Evolutionary conservation across 1,140 invertebrate species (phyloP).

Genomic region (Ruditapes philippinarum): DNA sequence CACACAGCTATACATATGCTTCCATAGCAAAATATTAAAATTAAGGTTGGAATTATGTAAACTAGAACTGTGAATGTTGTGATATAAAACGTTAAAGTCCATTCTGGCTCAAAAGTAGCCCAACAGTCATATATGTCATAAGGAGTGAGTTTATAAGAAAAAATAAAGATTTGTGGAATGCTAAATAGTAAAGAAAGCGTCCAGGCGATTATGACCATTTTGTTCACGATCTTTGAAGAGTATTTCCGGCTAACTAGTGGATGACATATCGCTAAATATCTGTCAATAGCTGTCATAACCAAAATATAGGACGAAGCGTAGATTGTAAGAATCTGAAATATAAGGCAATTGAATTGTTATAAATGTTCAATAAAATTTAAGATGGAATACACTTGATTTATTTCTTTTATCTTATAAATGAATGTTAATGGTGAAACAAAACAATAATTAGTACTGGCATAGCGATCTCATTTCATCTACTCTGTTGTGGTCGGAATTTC

Average conservation of each 20-base stretch:
- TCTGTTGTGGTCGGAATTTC: no score
- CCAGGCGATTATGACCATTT: conserved; percentile 89
- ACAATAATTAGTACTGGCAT: no score
- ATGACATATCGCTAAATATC: conserved; percentile 93
- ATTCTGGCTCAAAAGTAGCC: conserved; percentile 88
- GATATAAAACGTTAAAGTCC: conserved; percentile 72
- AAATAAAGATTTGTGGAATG: conserved; percentile 89
- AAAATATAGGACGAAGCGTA: conserved; percentile 98
- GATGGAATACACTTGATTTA: no score
- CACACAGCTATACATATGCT: conserved; percentile 90
- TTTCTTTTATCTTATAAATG: no score
- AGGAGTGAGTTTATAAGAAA: conserved; percentile 65
- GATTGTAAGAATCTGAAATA: conserved; percentile 92
- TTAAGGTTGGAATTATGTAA: conserved; percentile 74
- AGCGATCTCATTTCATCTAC: no score
- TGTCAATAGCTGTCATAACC: conserved; percentile 96
- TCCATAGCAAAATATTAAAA: conserved; percentile 86
- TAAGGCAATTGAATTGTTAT: no score
- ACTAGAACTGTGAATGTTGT: conserved; percentile 74
- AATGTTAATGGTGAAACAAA: no score
- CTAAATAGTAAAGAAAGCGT: conserved; percentile 89
- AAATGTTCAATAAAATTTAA: no score
- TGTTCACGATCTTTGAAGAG: conserved; percentile 76
- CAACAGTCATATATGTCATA: conserved; percentile 89
- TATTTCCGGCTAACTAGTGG: conserved; percentile 83